These are phyloP conservation scores for Galleria mellonella DNA, from an alignment of 1,140 invertebrate species.

Conservation along the genomic window DNA sequence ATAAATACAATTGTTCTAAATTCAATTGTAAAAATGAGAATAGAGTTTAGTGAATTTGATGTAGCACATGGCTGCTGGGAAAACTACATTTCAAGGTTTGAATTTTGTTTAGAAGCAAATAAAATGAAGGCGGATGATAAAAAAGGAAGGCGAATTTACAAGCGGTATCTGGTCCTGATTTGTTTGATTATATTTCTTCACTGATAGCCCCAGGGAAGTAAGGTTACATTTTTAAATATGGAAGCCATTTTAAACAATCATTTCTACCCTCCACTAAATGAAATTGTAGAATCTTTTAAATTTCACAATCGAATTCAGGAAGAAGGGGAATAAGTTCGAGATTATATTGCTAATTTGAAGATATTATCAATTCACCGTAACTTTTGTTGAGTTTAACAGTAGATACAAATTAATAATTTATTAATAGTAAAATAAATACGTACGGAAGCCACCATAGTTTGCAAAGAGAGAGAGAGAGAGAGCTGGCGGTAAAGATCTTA, in stretches of 20 bases:
- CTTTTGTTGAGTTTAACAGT: too few species aligned
- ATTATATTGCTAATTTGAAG: background rate
- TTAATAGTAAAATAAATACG: too few species aligned
- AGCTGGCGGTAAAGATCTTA: too few species aligned
- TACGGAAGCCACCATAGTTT: too few species aligned
- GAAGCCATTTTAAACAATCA: background rate
- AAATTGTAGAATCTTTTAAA: background rate
- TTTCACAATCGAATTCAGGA: background rate
- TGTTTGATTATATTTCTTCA: background rate
- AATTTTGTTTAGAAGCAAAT: background rate
- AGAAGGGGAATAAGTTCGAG: background rate
- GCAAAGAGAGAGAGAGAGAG: too few species aligned
- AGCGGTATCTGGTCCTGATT: background rate
- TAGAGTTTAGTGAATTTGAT: background rate
- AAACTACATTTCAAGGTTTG: background rate
- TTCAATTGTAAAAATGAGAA: background rate
- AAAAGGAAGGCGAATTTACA: background rate
- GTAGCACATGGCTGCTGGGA: background rate
- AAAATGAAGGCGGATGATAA: background rate
- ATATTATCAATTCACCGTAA: background rate
- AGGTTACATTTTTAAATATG: background rate
- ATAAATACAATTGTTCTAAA: background rate
- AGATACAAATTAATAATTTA: too few species aligned
- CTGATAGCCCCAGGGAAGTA: background rate
- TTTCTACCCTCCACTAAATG: background rate